These are phyloP conservation scores for Ophioninae sp. DNA, from an alignment of 2,888 invertebrate genomes.

Conservation along the genomic window DNA sequence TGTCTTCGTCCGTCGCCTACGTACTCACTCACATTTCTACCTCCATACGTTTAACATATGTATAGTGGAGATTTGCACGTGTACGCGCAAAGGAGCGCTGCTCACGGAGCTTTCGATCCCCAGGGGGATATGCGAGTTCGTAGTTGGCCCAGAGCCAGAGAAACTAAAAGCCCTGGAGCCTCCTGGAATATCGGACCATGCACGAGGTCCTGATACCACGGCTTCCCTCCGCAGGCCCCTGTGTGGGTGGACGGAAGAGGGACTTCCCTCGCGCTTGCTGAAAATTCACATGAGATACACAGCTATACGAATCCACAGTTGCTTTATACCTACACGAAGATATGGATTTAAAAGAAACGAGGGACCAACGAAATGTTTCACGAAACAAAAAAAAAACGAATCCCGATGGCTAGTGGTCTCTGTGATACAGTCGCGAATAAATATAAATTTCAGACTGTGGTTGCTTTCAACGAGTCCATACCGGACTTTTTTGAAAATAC, in stretches of 20 bases:
- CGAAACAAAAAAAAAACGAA: conserved; percentile 21
- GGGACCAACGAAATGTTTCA: conserved; percentile 22
- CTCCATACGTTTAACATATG: neutral
- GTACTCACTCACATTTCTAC: neutral
- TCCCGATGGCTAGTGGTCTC: conserved; percentile 35
- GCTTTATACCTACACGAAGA: conserved; percentile 8
- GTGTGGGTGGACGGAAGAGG: conserved; percentile 9
- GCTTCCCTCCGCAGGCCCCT: neutral
- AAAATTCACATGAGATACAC: conserved; percentile 54
- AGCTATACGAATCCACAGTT: neutral
- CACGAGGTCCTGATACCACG: conserved; percentile 35
- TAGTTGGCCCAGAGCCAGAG: conserved; percentile 55
- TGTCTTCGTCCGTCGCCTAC: conserved; percentile 8
- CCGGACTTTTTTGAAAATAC: neutral
- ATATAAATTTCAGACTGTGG: conserved; percentile 49
- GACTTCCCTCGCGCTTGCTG: conserved; percentile 43
- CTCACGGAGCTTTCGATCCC: conserved; percentile 53
- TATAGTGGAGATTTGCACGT: conserved; percentile 14
- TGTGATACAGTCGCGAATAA: conserved; percentile 50
- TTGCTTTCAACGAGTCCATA: conserved; percentile 38
- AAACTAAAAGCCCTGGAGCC: conserved; percentile 56
- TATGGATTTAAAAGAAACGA: conserved; percentile 41
- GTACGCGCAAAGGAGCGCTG: conserved; percentile 36
- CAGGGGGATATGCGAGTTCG: conserved; percentile 43
- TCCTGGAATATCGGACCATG: conserved; percentile 39